Percentiles rank a stretch among this genome's conserved stretches.
phyloP scores from a whole-genome alignment of 2,888 invertebrate genomes.

The Eupelmus urozonus region DNA sequence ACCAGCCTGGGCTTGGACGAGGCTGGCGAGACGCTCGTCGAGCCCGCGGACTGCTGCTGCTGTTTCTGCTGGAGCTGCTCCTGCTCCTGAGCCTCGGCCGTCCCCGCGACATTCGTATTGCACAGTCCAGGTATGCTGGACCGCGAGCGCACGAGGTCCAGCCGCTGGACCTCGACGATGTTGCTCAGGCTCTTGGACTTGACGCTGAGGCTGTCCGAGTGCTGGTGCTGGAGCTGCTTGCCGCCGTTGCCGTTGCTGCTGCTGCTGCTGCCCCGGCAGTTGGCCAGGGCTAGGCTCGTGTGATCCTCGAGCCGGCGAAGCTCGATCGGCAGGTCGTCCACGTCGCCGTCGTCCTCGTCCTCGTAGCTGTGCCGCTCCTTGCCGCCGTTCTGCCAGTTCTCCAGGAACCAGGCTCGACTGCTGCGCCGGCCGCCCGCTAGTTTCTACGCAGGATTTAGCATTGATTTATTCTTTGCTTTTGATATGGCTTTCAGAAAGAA shows the following conservation, averaged over 20 bases:
- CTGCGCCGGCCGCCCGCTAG: conserved; percentile 85
- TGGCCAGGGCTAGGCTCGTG: conserved; percentile 45
- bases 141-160: conserved; percentile 85
- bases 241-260: background rate
- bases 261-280: background rate
- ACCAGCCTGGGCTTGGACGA: conserved; percentile 84
- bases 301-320: conserved; percentile 87
- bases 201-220: conserved; percentile 77
- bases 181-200: conserved; percentile 92
- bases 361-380: conserved; percentile 61
- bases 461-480: background rate
- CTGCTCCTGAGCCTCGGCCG: conserved; percentile 62
- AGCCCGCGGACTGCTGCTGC: conserved; percentile 40
- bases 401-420: conserved; percentile 86
- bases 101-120: background rate
- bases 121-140: conserved; percentile 81
- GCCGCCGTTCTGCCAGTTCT: conserved; percentile 83
- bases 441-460: conserved; percentile 79
- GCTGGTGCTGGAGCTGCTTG: conserved; percentile 51
- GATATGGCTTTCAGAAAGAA: too few species aligned
- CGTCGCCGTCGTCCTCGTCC: conserved; percentile 80
- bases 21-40: conserved; percentile 56
- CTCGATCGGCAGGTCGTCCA: conserved; percentile 92
- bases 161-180: conserved; percentile 86
- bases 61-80: conserved; percentile 2